These are phyloP conservation scores for Gila orcuttii DNA, from an alignment of 2,113 vertebrate genomes.

Conservation along the genomic window DNA sequence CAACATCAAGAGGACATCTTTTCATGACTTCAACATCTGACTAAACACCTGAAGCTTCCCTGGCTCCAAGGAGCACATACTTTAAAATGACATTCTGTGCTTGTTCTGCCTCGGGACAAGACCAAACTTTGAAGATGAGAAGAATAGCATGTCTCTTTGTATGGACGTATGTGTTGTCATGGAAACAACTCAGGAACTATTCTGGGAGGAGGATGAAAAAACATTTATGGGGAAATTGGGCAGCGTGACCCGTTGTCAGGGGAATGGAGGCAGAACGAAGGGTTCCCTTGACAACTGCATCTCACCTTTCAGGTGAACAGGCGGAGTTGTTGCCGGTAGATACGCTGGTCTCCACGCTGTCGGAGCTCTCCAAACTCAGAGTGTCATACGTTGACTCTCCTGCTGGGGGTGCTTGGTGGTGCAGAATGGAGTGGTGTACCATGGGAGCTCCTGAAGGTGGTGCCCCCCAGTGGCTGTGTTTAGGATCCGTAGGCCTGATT, in stretches of 20 bases:
- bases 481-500: conserved; percentile 37
- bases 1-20: conserved; percentile 45
- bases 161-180: conserved; percentile 67
- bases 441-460: conserved; percentile 72
- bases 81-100: conserved; percentile 53
- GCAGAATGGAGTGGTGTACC: conserved; percentile 89
- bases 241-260: conserved; percentile 72
- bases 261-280: conserved; percentile 70
- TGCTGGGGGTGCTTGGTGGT: conserved; percentile 82
- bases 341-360: conserved; percentile 96
- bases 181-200: conserved; percentile 69
- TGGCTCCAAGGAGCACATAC: conserved; percentile 45
- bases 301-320: conserved; percentile 93
- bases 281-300: conserved; percentile 77
- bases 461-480: conserved; percentile 77
- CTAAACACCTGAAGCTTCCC: conserved; percentile 44
- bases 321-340: conserved; percentile 88
- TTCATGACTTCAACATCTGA: conserved; percentile 42
- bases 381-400: conserved; percentile 88
- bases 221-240: conserved; percentile 70
- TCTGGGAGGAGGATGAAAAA: conserved; percentile 64
- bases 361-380: conserved; percentile 95
- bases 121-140: conserved; percentile 65
- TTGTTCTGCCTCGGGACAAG: conserved; percentile 56
- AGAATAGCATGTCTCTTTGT: conserved; percentile 53